phyloP scores from a whole-genome alignment of 2,888 invertebrate species.

The Heterodera filipjevi region DNA sequence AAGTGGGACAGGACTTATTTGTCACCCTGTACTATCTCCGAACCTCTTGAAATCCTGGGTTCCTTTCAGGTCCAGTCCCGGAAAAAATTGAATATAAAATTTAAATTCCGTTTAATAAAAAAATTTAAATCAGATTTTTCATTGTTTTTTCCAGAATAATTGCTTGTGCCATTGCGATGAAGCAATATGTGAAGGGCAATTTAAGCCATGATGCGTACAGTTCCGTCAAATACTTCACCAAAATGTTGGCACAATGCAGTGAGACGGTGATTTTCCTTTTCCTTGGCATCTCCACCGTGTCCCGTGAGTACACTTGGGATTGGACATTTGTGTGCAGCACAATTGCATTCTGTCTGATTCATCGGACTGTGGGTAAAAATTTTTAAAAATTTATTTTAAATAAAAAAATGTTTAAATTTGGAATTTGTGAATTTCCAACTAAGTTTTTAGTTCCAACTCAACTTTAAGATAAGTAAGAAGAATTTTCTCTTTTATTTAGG shows the following conservation, averaged over 20 bases:
- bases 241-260: conserved; percentile 94
- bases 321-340: conserved; percentile 88
- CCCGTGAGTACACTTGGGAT: conserved; percentile 85
- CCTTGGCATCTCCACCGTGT: conserved; percentile 91
- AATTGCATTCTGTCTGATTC: conserved; percentile 86
- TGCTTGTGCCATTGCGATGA: conserved; percentile 97
- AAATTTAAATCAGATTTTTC: neutral
- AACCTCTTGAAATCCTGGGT: too few species aligned
- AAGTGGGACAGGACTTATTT: too few species aligned
- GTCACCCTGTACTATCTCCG: too few species aligned
- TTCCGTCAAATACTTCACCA: conserved; percentile 96
- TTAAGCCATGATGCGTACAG: conserved; percentile 96
- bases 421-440: neutral
- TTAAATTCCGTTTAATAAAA: neutral
- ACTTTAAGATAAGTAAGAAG: too few species aligned
- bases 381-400: too few species aligned
- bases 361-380: conserved; percentile 75
- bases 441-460: too few species aligned
- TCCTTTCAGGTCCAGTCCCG: too few species aligned
- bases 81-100: neutral
- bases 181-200: conserved; percentile 96
- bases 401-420: neutral
- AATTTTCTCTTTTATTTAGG: too few species aligned
- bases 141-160: conserved; percentile 74
- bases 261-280: conserved; percentile 90